A percentile compares a stretch with the other conserved stretches of the same genome.
These are phyloP conservation scores for Cryptus viduatorius DNA, from an alignment of 2,888 invertebrate genomes.

Conservation along the genomic window DNA sequence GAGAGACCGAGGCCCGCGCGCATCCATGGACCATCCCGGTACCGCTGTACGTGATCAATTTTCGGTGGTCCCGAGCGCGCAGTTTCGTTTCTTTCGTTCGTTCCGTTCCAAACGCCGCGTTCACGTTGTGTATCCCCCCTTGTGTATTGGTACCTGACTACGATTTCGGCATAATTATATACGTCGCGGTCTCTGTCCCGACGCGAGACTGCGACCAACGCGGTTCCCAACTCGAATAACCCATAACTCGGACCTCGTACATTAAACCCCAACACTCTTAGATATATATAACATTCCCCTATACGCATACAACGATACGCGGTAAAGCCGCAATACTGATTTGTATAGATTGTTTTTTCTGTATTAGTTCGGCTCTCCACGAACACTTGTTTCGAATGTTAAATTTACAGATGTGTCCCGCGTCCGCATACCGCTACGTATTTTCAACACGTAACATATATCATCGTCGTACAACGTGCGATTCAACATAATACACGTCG, in stretches of 20 bases:
- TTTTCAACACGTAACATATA: conserved; percentile 50
- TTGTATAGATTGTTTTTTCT: not conserved
- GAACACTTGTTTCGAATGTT: conserved; percentile 58
- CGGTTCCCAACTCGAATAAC: conserved; percentile 68
- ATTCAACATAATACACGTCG: conserved; percentile 39
- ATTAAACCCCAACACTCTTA: conserved; percentile 51
- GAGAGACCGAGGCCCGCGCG: conserved; percentile 22
- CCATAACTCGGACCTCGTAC: conserved; percentile 67
- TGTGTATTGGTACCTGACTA: conserved; percentile 73
- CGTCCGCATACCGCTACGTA: conserved; percentile 30
- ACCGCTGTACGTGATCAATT: conserved; percentile 84
- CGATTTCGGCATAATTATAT: conserved; percentile 84
- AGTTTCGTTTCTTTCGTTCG: conserved; percentile 73
- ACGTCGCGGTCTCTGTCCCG: conserved; percentile 76
- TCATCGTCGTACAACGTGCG: conserved; percentile 51
- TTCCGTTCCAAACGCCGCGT: conserved; percentile 67
- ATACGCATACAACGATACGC: conserved; percentile 26
- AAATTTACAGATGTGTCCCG: conserved; percentile 57
- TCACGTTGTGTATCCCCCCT: conserved; percentile 33
- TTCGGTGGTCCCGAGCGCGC: conserved; percentile 62
- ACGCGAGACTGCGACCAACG: conserved; percentile 70
- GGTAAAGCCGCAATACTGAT: not conserved
- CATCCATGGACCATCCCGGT: conserved; percentile 31
- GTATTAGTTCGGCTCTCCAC: conserved; percentile 15
- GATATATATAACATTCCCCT: conserved; percentile 18